These are phyloP conservation scores for Theropithecus gelada DNA, from an alignment of 2,113 vertebrate species.

Conservation along the genomic window DNA sequence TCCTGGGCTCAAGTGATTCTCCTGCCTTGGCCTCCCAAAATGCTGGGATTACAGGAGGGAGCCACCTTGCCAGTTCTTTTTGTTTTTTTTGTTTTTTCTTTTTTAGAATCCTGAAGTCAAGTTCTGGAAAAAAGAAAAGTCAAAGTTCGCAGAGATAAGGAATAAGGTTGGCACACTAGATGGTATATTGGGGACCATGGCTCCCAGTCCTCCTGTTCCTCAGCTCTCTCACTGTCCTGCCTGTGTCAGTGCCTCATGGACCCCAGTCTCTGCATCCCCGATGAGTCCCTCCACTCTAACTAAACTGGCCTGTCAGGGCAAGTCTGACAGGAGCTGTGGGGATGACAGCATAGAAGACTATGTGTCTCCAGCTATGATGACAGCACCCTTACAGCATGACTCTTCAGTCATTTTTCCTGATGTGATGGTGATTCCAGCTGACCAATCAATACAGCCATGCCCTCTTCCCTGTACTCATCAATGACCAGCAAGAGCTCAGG, in stretches of 20 bases:
- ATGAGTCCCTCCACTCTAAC: not conserved
- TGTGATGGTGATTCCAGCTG: not conserved
- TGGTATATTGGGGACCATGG: not conserved
- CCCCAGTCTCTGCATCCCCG: not conserved
- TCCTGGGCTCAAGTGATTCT: too few relatives aligned
- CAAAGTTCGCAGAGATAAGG: not conserved
- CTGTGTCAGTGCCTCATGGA: not conserved
- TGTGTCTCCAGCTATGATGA: not conserved
- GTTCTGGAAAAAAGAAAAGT: not conserved
- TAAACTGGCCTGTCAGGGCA: not conserved
- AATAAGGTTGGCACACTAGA: not conserved
- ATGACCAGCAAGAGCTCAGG: not conserved
- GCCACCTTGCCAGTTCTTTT: not conserved
- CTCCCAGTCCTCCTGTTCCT: not conserved
- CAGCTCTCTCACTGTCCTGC: not conserved
- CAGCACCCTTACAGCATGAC: not conserved
- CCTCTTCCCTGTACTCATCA: not conserved
- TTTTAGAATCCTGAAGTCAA: slow-evolving; percentile 18
- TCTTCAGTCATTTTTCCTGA: not conserved
- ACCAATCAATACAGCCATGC: not conserved
- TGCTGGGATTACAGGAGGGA: too few relatives aligned
- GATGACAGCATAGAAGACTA: not conserved
- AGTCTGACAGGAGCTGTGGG: not conserved
- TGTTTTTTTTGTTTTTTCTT: not conserved
- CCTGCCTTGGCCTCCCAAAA: too few relatives aligned